A percentile compares a stretch with the other conserved stretches of the same genome.
Evolutionary conservation across 1,140 invertebrate species (phyloP).

Genomic region (Eubasilissa regina): DNA sequence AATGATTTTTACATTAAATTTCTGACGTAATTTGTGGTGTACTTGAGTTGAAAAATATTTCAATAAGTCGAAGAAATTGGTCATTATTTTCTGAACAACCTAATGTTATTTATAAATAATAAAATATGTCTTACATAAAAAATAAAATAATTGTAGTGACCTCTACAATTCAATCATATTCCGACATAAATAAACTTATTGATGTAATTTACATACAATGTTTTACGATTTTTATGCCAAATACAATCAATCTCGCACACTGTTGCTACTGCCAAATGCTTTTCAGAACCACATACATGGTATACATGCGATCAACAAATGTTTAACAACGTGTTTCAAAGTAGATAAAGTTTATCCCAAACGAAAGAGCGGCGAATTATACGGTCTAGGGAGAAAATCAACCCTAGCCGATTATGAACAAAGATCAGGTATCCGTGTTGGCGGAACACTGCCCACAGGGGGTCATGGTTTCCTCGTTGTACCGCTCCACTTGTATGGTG

Average conservation of each 20-base stretch:
- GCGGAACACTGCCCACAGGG: constrained; percentile 52
- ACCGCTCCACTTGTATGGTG: constrained; percentile 59
- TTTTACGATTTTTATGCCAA: too few species aligned
- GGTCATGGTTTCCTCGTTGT: constrained; percentile 57
- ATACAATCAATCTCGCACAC: not conserved
- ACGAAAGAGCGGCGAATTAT: not conserved
- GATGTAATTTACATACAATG: too few species aligned
- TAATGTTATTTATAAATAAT: too few species aligned
- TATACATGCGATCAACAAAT: too few species aligned
- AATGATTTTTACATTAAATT: too few species aligned
- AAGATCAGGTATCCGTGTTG: constrained; percentile 59
- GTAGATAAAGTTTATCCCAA: not conserved
- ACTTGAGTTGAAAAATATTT: too few species aligned
- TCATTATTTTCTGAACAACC: too few species aligned
- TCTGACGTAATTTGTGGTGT: too few species aligned
- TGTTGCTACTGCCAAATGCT: not conserved
- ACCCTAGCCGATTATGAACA: constrained; percentile 60
- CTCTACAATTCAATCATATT: not conserved
- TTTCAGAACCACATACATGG: not conserved
- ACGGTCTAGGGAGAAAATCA: constrained; percentile 15
- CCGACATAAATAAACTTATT: not conserved
- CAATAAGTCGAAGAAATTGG: too few species aligned
- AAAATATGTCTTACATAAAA: too few species aligned
- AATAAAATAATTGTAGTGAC: not conserved
- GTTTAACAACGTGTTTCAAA: not conserved